Percentiles rank a stretch among this genome's conserved stretches.
Conservation (phyloP, 2,888 invertebrate species). For the Dicranocentrus wangi region DNA sequence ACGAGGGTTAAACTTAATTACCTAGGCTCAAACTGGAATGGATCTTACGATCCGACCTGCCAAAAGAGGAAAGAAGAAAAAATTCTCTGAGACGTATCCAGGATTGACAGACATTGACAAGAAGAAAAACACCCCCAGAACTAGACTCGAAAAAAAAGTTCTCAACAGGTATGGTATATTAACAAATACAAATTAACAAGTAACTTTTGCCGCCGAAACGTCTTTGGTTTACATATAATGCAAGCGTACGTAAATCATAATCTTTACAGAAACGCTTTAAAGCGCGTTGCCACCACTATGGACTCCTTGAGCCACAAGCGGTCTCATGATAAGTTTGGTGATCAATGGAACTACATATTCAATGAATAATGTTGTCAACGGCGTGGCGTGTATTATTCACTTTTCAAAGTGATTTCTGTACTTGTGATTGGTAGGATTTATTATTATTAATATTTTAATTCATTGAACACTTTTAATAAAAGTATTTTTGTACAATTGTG, state of each 20-base stretch:
- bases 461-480: no score
- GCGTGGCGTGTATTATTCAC: no score
- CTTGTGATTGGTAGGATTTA: no score
- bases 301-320: conserved; percentile 75
- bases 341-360: conserved; percentile 77
- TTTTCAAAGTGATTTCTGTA: no score
- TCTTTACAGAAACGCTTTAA: conserved; percentile 75
- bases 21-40: conserved; percentile 77
- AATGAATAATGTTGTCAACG: conserved; percentile 63
- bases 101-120: conserved; percentile 76
- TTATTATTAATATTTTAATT: no score
- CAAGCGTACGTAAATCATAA: no score
- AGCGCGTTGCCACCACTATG: conserved; percentile 76
- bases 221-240: no score
- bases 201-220: no score
- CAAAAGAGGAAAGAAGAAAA: conserved; percentile 73
- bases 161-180: conserved; percentile 76
- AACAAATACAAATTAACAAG: no score
- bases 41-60: conserved; percentile 76
- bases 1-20: no score
- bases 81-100: conserved; percentile 73
- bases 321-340: conserved; percentile 77
- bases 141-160: conserved; percentile 76
- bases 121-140: conserved; percentile 75
- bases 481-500: no score